A percentile compares a stretch with the other conserved stretches of the same genome.
phyloP scores from a whole-genome alignment of 2,888 invertebrate genomes.

The Drosophila seclusa region DNA sequence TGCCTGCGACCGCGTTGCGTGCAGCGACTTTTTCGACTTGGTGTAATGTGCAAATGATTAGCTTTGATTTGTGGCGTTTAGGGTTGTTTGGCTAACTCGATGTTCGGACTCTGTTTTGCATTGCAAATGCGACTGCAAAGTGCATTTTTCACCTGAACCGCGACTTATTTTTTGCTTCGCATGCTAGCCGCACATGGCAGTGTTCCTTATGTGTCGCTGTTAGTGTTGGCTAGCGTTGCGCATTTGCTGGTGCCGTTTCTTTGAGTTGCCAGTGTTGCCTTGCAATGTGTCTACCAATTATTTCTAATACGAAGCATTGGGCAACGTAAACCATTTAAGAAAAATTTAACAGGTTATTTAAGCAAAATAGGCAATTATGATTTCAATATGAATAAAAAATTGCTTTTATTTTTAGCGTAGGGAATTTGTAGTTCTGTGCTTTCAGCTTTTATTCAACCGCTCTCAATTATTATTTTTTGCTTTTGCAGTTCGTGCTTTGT shows the following conservation, averaged over 20 bases:
- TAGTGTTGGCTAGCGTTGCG: conserved; percentile 52
- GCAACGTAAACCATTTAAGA: neutral
- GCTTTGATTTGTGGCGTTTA: conserved; percentile 76
- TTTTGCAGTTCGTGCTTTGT: conserved; percentile 3
- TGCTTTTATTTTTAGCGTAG: neutral
- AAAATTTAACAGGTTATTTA: neutral
- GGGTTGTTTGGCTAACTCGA: conserved; percentile 29
- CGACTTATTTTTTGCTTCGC: conserved; percentile 37
- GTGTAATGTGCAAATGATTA: conserved; percentile 72
- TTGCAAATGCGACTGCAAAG: conserved; percentile 53
- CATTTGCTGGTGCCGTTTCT: conserved; percentile 43
- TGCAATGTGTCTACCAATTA: neutral
- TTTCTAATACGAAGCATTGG: neutral
- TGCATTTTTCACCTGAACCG: conserved; percentile 58
- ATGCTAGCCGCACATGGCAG: conserved; percentile 54
- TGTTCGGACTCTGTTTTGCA: conserved; percentile 42
- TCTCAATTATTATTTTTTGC: conserved; percentile 20
- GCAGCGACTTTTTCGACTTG: conserved; percentile 26
- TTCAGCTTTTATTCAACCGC: neutral
- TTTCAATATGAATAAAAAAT: neutral
- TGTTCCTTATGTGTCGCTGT: conserved; percentile 53
- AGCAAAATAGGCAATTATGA: neutral
- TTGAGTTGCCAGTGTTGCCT: neutral
- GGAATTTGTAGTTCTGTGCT: neutral
- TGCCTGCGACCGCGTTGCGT: conserved; percentile 40